Evolutionary conservation across 2,888 invertebrate genomes (phyloP), one percentile per base, ranked within the genome.

Genomic region (Monoplex corrugatus): DNA sequence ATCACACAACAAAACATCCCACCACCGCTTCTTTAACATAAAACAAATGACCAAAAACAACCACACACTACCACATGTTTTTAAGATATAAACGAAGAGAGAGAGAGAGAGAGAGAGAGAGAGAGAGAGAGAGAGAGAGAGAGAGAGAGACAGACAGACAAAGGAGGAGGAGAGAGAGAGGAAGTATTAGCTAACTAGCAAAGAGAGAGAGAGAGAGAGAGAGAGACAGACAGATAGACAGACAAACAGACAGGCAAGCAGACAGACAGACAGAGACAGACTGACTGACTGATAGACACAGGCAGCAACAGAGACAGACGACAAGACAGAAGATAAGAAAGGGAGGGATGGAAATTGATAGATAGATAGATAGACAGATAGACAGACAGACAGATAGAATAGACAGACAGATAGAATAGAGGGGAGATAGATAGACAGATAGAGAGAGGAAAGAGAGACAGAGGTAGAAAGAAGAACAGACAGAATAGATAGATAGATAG

Each of bases 141-240:
- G 38, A 78, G 78, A 38, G 78, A 78, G 38, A n/a, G 38, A 32
- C 3, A 38, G 78, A 38, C 38, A 78, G 8, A 38, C 1, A 78
- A 8, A 78, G 78, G 16, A 23, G 38, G 38, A 78, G 38, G 78
- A 78, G 38, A 78, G 78, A 78, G 38, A 78, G 78, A 78, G 78
- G 38, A 38, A 78, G 78, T n/a, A n/a, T n/a, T n/a, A n/a, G n/a
- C n/a, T n/a, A n/a, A n/a, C n/a, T n/a, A n/a, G n/a, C n/a, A n/a
- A n/a, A 78, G 78, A 78, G 68, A 68, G 68, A 68, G 68, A 68
- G 68, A 68, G 68, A 68, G 68, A 68, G 68, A 68, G 68, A 68
- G 75, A 78, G 78, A 78, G 78, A 78, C 6, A 78, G 78, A 78
- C 6, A 78, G 78, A 78, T 13, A 78, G 78, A 78, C 32, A 78